Conservation (phyloP, 1,140 invertebrate genomes). For the Geopemphigus sp. region DNA sequence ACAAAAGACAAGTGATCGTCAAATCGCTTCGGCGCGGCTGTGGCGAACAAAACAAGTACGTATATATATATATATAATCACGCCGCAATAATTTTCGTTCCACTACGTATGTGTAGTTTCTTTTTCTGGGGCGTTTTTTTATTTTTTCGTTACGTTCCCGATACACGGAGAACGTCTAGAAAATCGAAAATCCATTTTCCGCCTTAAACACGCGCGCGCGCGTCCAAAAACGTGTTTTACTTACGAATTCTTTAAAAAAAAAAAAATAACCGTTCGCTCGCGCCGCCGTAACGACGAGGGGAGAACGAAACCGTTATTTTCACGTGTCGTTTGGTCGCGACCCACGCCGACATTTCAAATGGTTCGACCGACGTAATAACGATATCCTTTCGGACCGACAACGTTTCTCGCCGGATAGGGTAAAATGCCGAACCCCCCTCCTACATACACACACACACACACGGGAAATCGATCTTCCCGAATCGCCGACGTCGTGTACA, state of each 20-base stretch:
- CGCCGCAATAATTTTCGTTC: neutral
- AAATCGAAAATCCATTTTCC: slow-evolving; percentile 18
- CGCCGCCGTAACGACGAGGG: neutral
- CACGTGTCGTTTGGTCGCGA: neutral
- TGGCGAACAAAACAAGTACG: slow-evolving; percentile 66
- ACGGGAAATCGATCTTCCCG: too few relatives aligned
- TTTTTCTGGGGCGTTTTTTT: neutral
- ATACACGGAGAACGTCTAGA: neutral
- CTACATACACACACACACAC: too few relatives aligned
- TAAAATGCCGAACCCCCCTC: too few relatives aligned
- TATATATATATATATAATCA: slow-evolving; percentile 5
- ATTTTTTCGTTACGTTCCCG: neutral
- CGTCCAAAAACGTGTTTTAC: slow-evolving; percentile 3
- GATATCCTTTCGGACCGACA: slow-evolving; percentile 17
- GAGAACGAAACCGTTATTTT: slow-evolving; percentile 13
- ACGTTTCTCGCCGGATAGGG: too few relatives aligned
- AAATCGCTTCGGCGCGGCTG: slow-evolving; percentile 71
- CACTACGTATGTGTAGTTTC: neutral
- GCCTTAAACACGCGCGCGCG: neutral
- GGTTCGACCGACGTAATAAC: neutral
- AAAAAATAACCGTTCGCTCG: neutral
- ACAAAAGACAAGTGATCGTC: slow-evolving; percentile 69
- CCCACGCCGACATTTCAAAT: neutral
- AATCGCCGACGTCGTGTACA: too few relatives aligned
- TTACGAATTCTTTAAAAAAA: neutral